Evolutionary conservation across 1,140 invertebrate species (phyloP), one percentile per base, ranked within the genome.

Genomic region (Euura saliciscinereae): DNA sequence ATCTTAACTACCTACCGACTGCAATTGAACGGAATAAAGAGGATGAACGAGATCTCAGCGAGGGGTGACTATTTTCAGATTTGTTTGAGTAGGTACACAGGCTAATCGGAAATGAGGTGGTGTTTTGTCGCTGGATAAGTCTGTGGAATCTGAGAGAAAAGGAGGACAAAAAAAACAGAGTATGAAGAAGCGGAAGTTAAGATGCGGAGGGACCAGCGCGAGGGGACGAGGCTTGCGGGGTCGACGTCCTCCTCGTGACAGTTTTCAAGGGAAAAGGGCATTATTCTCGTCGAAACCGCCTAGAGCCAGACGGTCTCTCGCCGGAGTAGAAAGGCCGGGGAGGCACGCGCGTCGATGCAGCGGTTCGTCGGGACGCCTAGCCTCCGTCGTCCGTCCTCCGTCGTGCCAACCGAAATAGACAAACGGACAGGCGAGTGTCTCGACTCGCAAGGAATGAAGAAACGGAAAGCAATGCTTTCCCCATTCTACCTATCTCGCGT

Each of bases 221-320:
- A 59, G 51, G 51, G 51, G 6, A 59, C 51, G 51, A 59, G 4
- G 3, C 51, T 59, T 59, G 51, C 5, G 51, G 51, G 51, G 51
- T 59, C 51, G 51, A 59, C 51, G 51, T 3, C 51, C 51, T 59
- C 51, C 51, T 59, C 51, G 51, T 59, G 51, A 59, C 51, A 59
- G 51, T 59, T 59, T 59, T 59, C 51, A 59, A 59, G 51, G 51
- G 51, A 59, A 59, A 59, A 59, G 51, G 51, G 51, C 51, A 59
- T 59, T 59, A 59, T 59, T 59, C 51, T 59, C 51, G 51, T 59
- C 51, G 51, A 59, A 59, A 59, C 51, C 13, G 51, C 51, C 51
- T 59, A 59, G 51, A 59, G 51, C 51, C 6, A 59, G 51, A 59
- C 51, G 51, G 51, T 59, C 51, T 8, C 51, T 59, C 13, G 13